Evolutionary conservation across 2,113 vertebrate species (phyloP).

Genomic region (Sarotherodon lohbergeri): DNA sequence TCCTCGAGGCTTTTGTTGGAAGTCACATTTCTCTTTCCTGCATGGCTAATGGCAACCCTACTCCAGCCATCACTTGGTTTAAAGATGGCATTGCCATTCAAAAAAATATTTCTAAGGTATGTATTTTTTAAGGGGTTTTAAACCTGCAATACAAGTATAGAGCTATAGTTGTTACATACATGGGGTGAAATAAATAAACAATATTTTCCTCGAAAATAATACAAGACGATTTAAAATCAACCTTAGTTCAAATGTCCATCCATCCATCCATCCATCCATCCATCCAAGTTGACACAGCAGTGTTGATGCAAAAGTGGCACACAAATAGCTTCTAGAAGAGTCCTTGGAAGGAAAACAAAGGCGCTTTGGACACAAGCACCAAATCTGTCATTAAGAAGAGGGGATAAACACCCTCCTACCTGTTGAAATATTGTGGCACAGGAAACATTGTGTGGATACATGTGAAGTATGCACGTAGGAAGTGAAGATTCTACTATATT

Average conservation of each 20-base stretch:
- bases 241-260: not conserved
- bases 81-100: constrained; percentile 71
- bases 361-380: not conserved
- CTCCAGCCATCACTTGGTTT: constrained; percentile 81
- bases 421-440: not conserved
- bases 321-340: not conserved
- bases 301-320: not conserved
- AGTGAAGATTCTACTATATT: not conserved
- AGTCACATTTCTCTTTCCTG: constrained; percentile 76
- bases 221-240: not conserved
- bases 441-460: not conserved
- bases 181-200: not conserved
- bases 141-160: not conserved
- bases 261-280: not conserved
- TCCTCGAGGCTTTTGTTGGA: constrained; percentile 75
- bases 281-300: not conserved
- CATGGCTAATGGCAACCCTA: constrained; percentile 79
- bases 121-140: not conserved
- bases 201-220: not conserved
- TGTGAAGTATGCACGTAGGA: not conserved
- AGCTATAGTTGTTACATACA: not conserved
- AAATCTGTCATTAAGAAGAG: not conserved
- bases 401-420: not conserved
- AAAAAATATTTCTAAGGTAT: constrained; percentile 68
- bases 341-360: not conserved